A percentile compares a stretch with the other conserved stretches of the same genome.
These are phyloP conservation scores for Tetraodon nigroviridis DNA, from an alignment of 2,113 vertebrate species.

Conservation along the genomic window DNA sequence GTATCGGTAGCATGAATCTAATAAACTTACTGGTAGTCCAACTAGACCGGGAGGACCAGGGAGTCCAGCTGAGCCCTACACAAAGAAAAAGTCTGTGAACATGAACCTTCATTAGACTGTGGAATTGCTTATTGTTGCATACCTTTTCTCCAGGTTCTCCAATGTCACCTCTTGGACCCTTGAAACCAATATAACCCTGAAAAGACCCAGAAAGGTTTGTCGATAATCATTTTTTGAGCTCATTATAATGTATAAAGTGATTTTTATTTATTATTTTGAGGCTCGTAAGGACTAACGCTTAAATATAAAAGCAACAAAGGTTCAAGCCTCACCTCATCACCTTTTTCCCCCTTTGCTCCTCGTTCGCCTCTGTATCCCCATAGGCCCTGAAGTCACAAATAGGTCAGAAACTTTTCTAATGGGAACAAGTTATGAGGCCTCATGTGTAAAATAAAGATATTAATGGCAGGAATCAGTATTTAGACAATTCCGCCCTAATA, in stretches of 20 bases:
- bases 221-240: no score
- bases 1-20: background rate
- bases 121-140: background rate
- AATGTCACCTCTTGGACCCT: conserved; percentile 71
- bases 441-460: no score
- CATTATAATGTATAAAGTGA: background rate
- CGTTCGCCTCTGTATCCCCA: conserved; percentile 83
- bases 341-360: conserved; percentile 79
- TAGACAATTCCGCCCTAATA: no score
- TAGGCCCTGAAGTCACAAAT: conserved; percentile 68
- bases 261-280: background rate
- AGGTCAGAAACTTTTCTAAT: background rate
- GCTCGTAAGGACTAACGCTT: background rate
- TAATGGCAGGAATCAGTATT: no score
- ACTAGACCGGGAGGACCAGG: conserved; percentile 70
- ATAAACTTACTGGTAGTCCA: conserved; percentile 73
- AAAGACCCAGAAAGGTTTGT: background rate
- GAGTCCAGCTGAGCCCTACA: conserved; percentile 76
- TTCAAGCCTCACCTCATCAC: conserved; percentile 81
- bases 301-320: background rate
- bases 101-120: no score
- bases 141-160: conserved; percentile 83
- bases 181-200: conserved; percentile 77
- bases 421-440: no score
- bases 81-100: conserved; percentile 2